These are phyloP conservation scores for Lepisosteus osseus DNA, from an alignment of 2,113 vertebrate genomes.

Conservation along the genomic window DNA sequence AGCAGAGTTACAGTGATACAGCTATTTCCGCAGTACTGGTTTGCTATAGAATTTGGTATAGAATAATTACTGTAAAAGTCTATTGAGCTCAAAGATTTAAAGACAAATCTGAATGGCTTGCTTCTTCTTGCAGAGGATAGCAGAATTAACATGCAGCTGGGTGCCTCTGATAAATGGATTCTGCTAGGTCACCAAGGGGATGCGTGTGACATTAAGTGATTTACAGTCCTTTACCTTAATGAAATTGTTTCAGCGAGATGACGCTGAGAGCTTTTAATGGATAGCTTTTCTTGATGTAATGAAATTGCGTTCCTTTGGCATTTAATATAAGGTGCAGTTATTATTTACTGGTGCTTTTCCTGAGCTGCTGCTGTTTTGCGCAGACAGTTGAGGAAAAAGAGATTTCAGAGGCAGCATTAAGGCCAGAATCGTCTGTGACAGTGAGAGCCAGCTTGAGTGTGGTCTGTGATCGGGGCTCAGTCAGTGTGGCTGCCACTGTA, in stretches of 20 bases:
- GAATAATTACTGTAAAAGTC: neutral
- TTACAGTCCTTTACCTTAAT: slow-evolving; percentile 96
- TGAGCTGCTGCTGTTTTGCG: slow-evolving; percentile 56
- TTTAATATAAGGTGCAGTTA: slow-evolving; percentile 86
- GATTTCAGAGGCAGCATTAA: slow-evolving; percentile 53
- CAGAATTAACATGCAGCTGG: slow-evolving; percentile 83
- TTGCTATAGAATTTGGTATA: too few relatives aligned
- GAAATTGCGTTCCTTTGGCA: slow-evolving; percentile 84
- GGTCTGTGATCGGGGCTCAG: slow-evolving; percentile 15
- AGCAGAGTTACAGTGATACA: too few relatives aligned
- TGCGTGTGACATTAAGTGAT: slow-evolving; percentile 87
- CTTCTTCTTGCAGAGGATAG: slow-evolving; percentile 47
- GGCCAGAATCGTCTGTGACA: slow-evolving; percentile 50
- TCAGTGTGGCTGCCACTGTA: slow-evolving; percentile 16
- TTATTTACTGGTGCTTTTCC: slow-evolving; percentile 78
- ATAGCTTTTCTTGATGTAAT: slow-evolving; percentile 89
- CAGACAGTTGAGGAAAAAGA: slow-evolving; percentile 70
- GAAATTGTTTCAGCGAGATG: slow-evolving; percentile 94
- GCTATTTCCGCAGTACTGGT: too few relatives aligned
- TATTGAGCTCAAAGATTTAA: slow-evolving; percentile 7
- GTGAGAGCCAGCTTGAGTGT: slow-evolving; percentile 25
- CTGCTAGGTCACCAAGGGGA: slow-evolving; percentile 82
- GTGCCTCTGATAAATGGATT: slow-evolving; percentile 84
- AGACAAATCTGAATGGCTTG: slow-evolving; percentile 4
- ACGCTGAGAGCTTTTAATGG: slow-evolving; percentile 85